Evolutionary conservation across 2,113 vertebrate species (phyloP).

Genomic region (Pseudopodoces humilis): DNA sequence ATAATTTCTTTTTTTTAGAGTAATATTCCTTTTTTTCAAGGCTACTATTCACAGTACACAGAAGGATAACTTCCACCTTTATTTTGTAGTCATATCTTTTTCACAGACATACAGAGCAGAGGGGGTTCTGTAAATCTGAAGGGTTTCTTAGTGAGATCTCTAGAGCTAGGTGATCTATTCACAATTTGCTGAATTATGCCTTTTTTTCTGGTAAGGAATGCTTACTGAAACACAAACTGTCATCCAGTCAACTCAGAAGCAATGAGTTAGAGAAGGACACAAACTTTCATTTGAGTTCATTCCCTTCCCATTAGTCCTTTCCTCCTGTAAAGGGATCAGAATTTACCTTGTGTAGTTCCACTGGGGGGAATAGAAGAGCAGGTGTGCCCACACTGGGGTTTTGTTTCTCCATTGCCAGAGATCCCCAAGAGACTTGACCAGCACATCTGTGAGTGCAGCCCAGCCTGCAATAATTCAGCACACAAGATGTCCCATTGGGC

Average conservation of each 20-base stretch:
- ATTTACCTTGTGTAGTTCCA: background rate
- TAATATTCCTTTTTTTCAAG: background rate
- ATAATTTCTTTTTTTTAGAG: background rate
- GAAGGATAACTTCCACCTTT: background rate
- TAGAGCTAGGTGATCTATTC: background rate
- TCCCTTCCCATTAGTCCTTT: background rate
- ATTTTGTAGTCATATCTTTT: background rate
- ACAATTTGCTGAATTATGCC: background rate
- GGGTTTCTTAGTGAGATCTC: background rate
- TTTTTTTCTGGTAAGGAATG: background rate
- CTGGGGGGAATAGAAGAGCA: background rate
- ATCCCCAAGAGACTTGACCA: fast-evolving
- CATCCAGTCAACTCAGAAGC: background rate
- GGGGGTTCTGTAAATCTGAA: background rate
- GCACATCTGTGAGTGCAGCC: background rate
- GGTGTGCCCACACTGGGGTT: background rate
- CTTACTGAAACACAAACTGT: background rate
- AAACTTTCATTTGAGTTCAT: background rate
- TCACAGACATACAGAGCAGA: background rate
- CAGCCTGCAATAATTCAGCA: background rate
- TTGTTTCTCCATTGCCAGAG: background rate
- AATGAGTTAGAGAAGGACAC: background rate
- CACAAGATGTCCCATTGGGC: background rate
- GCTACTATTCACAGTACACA: background rate
- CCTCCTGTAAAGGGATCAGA: background rate